Evolutionary conservation across 2,113 vertebrate genomes (phyloP).

Genomic region (Gorsachius goisagi): DNA sequence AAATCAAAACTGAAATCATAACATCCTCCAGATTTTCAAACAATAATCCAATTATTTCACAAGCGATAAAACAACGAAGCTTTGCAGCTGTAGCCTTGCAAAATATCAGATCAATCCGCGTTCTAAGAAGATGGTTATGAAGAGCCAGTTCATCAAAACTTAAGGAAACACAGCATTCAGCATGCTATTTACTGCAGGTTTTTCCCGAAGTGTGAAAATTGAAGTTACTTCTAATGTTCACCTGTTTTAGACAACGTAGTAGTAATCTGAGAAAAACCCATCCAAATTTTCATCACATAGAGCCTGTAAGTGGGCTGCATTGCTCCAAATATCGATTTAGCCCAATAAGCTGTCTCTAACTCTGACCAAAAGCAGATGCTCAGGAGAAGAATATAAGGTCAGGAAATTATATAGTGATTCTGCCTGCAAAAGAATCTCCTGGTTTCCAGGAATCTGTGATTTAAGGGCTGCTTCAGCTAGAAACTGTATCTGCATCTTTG

Average conservation of each 20-base stretch:
- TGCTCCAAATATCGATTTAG: not conserved
- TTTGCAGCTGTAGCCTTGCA: not conserved
- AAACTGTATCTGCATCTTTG: not conserved
- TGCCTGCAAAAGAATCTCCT: not conserved
- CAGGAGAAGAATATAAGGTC: not conserved
- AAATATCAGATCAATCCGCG: not conserved
- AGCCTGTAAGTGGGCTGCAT: not conserved
- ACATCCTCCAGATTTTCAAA: not conserved
- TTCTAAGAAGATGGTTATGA: not conserved
- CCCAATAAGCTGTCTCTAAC: not conserved
- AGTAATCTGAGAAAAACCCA: not conserved
- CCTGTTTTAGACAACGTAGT: not conserved
- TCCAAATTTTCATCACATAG: not conserved
- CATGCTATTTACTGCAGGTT: not conserved
- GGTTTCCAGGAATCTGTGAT: slow-evolving; percentile 2
- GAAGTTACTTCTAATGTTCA: not conserved
- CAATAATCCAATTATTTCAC: not conserved
- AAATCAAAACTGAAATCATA: not conserved
- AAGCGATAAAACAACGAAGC: not conserved
- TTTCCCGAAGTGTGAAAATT: not conserved
- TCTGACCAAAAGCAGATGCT: slow-evolving; percentile 8
- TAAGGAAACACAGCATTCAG: not conserved
- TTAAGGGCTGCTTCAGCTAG: not conserved
- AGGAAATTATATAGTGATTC: not conserved
- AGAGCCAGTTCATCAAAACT: not conserved